Evolutionary conservation across 1,140 invertebrate species (phyloP).

Genomic region (Amphibalanus amphitrite): DNA sequence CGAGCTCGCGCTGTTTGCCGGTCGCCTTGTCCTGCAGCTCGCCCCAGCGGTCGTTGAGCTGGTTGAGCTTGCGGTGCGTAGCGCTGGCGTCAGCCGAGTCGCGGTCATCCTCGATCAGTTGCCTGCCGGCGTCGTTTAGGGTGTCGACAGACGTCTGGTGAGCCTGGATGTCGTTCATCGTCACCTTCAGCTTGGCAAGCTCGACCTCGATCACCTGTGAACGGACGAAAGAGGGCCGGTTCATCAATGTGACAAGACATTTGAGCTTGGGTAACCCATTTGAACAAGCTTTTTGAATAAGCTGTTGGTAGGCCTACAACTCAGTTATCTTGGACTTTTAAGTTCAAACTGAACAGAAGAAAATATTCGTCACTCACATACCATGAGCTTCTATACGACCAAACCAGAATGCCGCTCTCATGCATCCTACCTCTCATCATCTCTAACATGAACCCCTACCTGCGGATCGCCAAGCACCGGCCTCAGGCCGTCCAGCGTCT

Average conservation of each 20-base stretch:
- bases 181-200: slow-evolving; percentile 76
- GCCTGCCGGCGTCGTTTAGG: slow-evolving; percentile 66
- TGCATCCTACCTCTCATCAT: too few species aligned
- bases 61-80: slow-evolving; percentile 72
- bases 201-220: slow-evolving; percentile 88
- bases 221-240: slow-evolving; percentile 29
- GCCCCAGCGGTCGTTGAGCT: slow-evolving; percentile 75
- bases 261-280: too few species aligned
- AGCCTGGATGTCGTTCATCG: slow-evolving; percentile 92
- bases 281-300: too few species aligned
- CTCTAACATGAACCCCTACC: too few species aligned
- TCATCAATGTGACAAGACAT: too few species aligned
- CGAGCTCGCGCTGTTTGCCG: slow-evolving; percentile 67
- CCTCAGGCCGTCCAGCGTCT: slow-evolving; percentile 65
- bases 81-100: slow-evolving; percentile 66
- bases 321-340: too few species aligned
- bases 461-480: slow-evolving; percentile 71
- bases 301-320: too few species aligned
- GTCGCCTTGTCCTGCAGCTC: slow-evolving; percentile 69
- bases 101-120: slow-evolving; percentile 42
- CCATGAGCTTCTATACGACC: too few species aligned
- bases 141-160: slow-evolving; percentile 93
- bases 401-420: too few species aligned
- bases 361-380: too few species aligned
- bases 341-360: too few species aligned